Base-by-base conservation (phyloP, 2,888 invertebrate genomes). In the Polymixis lichenea region DNA sequence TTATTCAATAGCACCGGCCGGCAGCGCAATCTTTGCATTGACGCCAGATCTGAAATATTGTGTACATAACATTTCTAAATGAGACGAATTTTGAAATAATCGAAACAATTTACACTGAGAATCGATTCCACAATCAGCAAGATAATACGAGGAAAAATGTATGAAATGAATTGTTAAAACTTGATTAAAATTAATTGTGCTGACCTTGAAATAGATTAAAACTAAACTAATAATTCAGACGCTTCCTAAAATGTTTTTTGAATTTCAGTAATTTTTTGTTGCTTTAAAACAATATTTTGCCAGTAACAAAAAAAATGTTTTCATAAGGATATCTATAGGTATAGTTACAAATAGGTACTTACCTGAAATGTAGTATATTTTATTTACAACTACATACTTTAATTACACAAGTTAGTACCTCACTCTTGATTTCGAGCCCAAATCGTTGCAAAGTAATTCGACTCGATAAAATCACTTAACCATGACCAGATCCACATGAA, bases 141-240 rank as follows among this genome's bases (percentile, higher is more conserved):
- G 80, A 84, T 73, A 83, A 74, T 67, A 83, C 69, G 62, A 79
- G 80, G 69, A 84, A 79, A 80, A 84, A 66, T 28, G 4, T 53
- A n/a, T 61, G 19, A 28, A 83, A 51, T 46, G 8, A 72, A 72
- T 72, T 61, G 22, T 55, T 69, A 11, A 61, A 72, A 69, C 7
- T 38, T 72, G 73, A 83, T 83, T 62, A 78, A 43, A 66, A 83
- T 68, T 43, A 78, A 67, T 83, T 77, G 70, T 32, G 22, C 17
- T 58, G 67, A 60, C 83, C 71, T 83, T 83, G 71, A 4, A 82
- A 77, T 5, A 69, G 75, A 67, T 78, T 66, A 56, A 22, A 25
- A 67, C 19, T 22, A 28, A 67, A 67, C 49, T 55, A 65, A 53
- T 32, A 32, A 28, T 32, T 38, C 19, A 28, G 55, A 70, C 9